phyloP scores from a whole-genome alignment of 2,113 vertebrate genomes.

The Siniperca knerii region DNA sequence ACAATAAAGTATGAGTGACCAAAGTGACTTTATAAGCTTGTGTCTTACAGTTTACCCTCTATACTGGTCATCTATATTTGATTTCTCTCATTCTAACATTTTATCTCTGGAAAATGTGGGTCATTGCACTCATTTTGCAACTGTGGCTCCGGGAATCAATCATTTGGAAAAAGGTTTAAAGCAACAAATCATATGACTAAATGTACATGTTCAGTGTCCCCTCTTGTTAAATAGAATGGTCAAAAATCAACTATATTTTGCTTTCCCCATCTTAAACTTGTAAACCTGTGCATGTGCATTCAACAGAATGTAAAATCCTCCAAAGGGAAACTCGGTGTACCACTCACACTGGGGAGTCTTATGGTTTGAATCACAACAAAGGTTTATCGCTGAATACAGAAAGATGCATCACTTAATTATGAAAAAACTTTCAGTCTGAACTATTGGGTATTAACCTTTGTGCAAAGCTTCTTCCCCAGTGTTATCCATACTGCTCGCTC shows the following conservation, averaged over 20 bases:
- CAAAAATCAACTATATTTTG: background rate
- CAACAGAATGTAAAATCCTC: background rate
- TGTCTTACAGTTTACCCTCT: slow-evolving; percentile 6
- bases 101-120: background rate
- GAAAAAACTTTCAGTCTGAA: background rate
- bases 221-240: background rate
- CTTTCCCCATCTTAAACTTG: background rate
- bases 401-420: background rate
- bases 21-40: slow-evolving; percentile 31
- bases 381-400: background rate
- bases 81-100: slow-evolving; percentile 12
- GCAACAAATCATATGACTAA: background rate
- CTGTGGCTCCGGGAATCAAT: slow-evolving; percentile 6
- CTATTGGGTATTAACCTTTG: background rate
- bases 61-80: background rate
- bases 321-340: background rate
- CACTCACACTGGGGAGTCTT: background rate
- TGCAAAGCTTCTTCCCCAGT: background rate
- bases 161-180: slow-evolving; percentile 14
- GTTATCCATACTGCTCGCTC: background rate
- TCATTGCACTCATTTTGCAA: background rate
- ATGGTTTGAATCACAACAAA: background rate
- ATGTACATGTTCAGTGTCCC: background rate
- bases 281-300: background rate
- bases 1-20: slow-evolving; percentile 63